Evolutionary conservation across 35 echinoderm and acorn worm genomes (phyloP).

Genomic region (Hemicentrotus pulcherrimus): DNA sequence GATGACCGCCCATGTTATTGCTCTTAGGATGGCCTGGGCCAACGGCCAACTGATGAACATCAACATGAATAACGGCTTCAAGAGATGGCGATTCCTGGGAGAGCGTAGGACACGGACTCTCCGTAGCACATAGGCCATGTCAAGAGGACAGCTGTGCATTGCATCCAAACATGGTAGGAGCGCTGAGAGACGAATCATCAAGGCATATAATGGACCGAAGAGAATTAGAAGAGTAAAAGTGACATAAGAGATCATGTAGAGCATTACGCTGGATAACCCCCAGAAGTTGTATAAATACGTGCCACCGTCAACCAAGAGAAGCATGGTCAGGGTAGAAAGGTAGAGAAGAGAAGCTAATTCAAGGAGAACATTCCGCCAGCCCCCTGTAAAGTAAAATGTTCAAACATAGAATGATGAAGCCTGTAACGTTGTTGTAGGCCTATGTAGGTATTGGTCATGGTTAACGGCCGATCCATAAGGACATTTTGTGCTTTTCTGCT

Average conservation of each 20-base stretch:
- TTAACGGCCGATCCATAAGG: too few relatives aligned
- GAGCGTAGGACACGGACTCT: not conserved
- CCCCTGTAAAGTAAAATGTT: not conserved
- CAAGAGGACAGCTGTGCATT: not conserved
- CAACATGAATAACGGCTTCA: not conserved
- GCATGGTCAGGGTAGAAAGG: not conserved
- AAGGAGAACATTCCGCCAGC: not conserved
- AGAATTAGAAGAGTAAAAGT: not conserved
- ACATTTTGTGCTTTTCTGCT: too few relatives aligned
- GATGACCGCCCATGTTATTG: not conserved
- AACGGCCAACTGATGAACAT: constrained; percentile 15
- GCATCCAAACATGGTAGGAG: not conserved
- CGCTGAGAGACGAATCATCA: not conserved
- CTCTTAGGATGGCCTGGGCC: not conserved
- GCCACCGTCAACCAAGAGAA: not conserved
- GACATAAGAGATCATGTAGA: constrained; percentile 3
- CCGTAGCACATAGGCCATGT: not conserved
- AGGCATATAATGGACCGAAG: not conserved
- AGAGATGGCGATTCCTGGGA: not conserved
- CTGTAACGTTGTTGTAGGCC: too few relatives aligned
- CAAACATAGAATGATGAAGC: not conserved
- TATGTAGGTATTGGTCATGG: too few relatives aligned
- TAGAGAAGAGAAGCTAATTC: not conserved
- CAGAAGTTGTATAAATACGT: not conserved
- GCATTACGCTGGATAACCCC: not conserved